Conservation (phyloP, 2,797 vertebrate species). For the Hydrophis major region DNA sequence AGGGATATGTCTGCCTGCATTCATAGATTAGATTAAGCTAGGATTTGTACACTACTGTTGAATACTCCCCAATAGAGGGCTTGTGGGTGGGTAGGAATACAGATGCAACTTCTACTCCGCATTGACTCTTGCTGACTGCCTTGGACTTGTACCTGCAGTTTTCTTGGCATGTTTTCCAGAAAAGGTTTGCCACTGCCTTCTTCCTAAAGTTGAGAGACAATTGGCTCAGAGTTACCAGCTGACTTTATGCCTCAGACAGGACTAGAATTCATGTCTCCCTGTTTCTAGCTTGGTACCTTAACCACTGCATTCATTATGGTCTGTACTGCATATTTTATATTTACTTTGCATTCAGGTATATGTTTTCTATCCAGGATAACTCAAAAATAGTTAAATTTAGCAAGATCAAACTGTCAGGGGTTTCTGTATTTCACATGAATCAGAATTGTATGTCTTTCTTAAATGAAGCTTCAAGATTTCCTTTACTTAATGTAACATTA, state of each 20-base stretch:
- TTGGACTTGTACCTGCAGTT: not conserved
- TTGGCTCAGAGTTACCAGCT: not conserved
- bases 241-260: not conserved
- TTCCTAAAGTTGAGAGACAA: not conserved
- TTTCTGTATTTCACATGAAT: not conserved
- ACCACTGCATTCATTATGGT: not conserved
- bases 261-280: not conserved
- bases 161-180: not conserved
- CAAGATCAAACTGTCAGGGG: not conserved
- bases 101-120: not conserved
- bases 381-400: not conserved
- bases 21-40: not conserved
- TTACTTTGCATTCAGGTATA: not conserved
- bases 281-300: not conserved
- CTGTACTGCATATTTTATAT: not conserved
- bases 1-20: not conserved
- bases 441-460: not conserved
- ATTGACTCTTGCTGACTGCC: not conserved
- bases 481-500: not conserved
- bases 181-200: not conserved
- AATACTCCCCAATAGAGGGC: not conserved
- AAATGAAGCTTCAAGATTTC: not conserved
- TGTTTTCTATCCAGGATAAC: not conserved
- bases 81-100: too few species aligned
- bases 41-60: not conserved